Conservation (phyloP, 1,140 invertebrate genomes). For the Callitettix versicolor region DNA sequence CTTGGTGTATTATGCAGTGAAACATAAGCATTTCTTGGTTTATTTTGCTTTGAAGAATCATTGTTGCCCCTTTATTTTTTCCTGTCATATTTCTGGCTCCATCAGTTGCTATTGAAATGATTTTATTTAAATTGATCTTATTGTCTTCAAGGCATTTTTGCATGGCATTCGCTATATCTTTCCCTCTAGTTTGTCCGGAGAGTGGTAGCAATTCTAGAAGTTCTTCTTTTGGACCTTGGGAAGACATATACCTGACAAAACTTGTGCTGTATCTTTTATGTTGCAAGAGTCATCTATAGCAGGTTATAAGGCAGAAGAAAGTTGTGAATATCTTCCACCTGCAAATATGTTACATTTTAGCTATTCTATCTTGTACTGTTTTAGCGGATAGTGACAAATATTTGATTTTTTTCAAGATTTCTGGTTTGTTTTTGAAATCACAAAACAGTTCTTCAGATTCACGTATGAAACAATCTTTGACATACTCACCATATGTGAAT, state of each 20-base stretch:
- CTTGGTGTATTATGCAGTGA: constrained; percentile 29
- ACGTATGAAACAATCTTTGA: constrained; percentile 29
- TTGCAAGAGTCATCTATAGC: constrained; percentile 28
- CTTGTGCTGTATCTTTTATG: constrained; percentile 28
- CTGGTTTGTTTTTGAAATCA: constrained; percentile 29
- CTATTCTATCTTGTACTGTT: constrained; percentile 28
- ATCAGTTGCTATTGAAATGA: constrained; percentile 27
- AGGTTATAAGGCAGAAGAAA: constrained; percentile 24
- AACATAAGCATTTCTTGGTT: constrained; percentile 28
- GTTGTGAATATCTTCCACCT: constrained; percentile 27
- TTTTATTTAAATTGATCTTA: constrained; percentile 27
- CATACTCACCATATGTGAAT: constrained; percentile 29
- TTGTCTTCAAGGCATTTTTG: constrained; percentile 25
- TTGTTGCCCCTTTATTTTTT: constrained; percentile 17
- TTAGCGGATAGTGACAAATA: constrained; percentile 27
- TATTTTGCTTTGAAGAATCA: constrained; percentile 26
- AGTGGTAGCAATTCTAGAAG: constrained; percentile 25
- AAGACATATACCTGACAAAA: constrained; percentile 26
- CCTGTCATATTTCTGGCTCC: constrained; percentile 25
- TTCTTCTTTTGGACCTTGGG: constrained; percentile 22
- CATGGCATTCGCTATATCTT: constrained; percentile 29
- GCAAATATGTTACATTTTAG: constrained; percentile 27
- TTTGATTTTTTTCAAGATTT: constrained; percentile 28
- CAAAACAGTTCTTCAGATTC: constrained; percentile 29
- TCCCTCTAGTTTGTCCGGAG: constrained; percentile 24